Conservation (phyloP, 2,888 invertebrate genomes). For the Eupsilia transversa region DNA sequence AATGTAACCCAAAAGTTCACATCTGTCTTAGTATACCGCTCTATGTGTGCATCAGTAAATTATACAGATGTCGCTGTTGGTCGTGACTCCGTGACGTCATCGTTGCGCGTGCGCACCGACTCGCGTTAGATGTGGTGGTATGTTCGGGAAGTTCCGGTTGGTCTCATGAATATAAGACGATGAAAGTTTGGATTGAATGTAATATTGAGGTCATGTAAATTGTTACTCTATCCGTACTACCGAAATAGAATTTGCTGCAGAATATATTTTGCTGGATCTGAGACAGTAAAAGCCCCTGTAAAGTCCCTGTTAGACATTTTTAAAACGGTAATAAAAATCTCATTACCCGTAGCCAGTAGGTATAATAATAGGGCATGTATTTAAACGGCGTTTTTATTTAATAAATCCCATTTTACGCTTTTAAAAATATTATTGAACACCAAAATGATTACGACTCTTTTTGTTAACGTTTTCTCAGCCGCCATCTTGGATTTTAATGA, state of each 20-base stretch:
- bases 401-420: no score
- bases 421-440: no score
- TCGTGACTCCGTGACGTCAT: slow-evolving; percentile 53
- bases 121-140: slow-evolving; percentile 28
- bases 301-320: neutral
- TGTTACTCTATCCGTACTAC: neutral
- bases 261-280: neutral
- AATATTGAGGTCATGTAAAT: slow-evolving; percentile 25
- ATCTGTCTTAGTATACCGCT: slow-evolving; percentile 36
- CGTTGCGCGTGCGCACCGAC: slow-evolving; percentile 28
- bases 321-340: neutral
- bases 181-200: slow-evolving; percentile 39
- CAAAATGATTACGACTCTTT: no score
- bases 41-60: slow-evolving; percentile 47
- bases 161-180: slow-evolving; percentile 27
- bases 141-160: slow-evolving; percentile 47
- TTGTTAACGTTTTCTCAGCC: no score
- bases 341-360: neutral
- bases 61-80: slow-evolving; percentile 55
- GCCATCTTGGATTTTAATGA: no score
- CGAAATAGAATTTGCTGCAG: neutral
- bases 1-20: slow-evolving; percentile 7
- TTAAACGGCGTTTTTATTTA: no score
- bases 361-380: no score
- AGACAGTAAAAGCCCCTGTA: neutral